These are phyloP conservation scores for Papilio polytes DNA, from an alignment of 1,140 invertebrate genomes.

Conservation along the genomic window DNA sequence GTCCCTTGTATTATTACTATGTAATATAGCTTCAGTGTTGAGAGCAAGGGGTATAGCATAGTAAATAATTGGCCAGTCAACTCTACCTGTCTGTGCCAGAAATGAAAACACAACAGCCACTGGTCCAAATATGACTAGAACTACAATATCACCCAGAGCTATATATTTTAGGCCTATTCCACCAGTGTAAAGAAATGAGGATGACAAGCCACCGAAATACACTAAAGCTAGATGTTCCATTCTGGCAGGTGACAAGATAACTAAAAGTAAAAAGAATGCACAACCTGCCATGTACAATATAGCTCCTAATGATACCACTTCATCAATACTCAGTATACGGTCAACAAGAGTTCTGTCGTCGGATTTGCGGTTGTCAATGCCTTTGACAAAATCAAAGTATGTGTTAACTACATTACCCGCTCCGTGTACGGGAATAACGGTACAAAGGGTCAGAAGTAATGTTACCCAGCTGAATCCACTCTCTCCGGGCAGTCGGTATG, in stretches of 20 bases:
- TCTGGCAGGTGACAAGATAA: conserved; percentile 92
- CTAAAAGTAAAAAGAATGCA: conserved; percentile 93
- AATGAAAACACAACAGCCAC: conserved; percentile 97
- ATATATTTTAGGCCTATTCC: conserved; percentile 98
- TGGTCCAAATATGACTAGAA: conserved; percentile 97
- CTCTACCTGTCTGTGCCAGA: conserved; percentile 94
- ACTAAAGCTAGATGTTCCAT: conserved; percentile 97
- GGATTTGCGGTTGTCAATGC: conserved; percentile 95
- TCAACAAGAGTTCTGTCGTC: conserved; percentile 97
- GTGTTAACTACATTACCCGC: conserved; percentile 99
- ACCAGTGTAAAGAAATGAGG: conserved; percentile 96
- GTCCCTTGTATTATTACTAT: conserved; percentile 97
- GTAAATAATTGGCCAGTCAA: conserved; percentile 94
- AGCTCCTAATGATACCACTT: conserved; percentile 94
- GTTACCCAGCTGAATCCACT: conserved; percentile 91
- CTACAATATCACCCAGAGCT: conserved; percentile 94
- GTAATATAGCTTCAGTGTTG: conserved; percentile 97
- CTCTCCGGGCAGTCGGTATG: conserved; percentile 89
- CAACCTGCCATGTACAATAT: conserved; percentile 94
- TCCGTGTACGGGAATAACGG: conserved; percentile 95
- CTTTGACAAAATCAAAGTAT: conserved; percentile 97
- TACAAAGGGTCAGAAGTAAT: conserved; percentile 92
- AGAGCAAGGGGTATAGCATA: conserved; percentile 97
- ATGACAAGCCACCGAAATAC: conserved; percentile 98
- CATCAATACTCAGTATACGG: conserved; percentile 93